Evolutionary conservation across 2,888 invertebrate species (phyloP), one percentile per base, ranked within the genome.

Genomic region (Drosophila infuscata): DNA sequence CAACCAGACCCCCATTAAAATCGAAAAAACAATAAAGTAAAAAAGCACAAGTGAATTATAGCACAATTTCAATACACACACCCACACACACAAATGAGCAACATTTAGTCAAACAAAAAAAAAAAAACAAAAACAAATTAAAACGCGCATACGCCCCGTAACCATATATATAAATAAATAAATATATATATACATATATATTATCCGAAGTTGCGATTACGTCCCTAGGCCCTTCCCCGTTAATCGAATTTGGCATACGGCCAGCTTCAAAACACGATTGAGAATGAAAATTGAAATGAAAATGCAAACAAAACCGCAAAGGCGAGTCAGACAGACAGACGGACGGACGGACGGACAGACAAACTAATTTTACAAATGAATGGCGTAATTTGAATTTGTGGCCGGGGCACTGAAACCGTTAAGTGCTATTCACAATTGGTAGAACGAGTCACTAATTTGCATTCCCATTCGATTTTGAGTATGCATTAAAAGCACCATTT

Each of bases 351-450:
- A 58, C 60, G 51, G 38, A 62, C 70, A 66, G 68, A 79, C 72
- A 88, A 80, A 79, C 80, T 68, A 79, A 80, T 77, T 87, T 84
- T 58, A 80, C 75, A 83, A 83, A 88, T 88, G 83, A 83, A 81
- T 81, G 73, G 88, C 85, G 83, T 79, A 74, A 88, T 85, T 85
- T 72, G 52, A 81, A 87, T 78, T 77, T 72, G 79, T 68, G 61
- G 76, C 54, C 51, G 29, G 59, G n/a, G 8, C 32, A 56, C 17
- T 30, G 38, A n/a, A 63, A 58, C 33, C 61, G 73, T 74, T 74
- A 75, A 84, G 81, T 82, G 81, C 67, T 72, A 68, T 49, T 56
- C 67, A 48, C 64, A 74, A 77, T 66, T 69, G 63, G 58, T 48
- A 52, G 65, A 65, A 68, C 43, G 63, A 62, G 49, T 43, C 46